phyloP scores from a whole-genome alignment of 2,888 invertebrate genomes.

The Hydropsyche betteni region DNA sequence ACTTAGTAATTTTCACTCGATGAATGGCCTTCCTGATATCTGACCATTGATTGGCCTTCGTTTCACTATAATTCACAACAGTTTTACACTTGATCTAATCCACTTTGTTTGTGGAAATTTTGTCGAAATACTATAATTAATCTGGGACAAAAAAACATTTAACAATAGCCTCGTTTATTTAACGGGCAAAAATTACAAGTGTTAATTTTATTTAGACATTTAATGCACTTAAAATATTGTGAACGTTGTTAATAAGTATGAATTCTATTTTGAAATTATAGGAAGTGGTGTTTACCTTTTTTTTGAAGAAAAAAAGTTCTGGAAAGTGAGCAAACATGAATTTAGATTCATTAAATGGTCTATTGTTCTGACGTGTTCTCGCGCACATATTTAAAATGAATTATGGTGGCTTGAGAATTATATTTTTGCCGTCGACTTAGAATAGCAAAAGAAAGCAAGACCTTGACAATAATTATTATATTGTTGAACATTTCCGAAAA shows the following conservation, averaged over 20 bases:
- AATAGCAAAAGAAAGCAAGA: constrained; percentile 3
- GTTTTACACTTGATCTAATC: constrained; percentile 16
- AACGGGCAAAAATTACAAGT: too few relatives aligned
- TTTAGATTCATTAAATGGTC: neutral
- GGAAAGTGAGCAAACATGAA: too few relatives aligned
- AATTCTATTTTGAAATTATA: too few relatives aligned
- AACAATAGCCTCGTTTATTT: too few relatives aligned
- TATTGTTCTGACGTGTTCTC: constrained; percentile 9
- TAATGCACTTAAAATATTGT: too few relatives aligned
- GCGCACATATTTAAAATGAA: constrained; percentile 6
- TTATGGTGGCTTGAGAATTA: constrained; percentile 1
- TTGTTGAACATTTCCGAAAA: too few relatives aligned
- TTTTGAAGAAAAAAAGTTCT: too few relatives aligned
- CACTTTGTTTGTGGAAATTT: neutral
- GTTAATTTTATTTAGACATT: too few relatives aligned
- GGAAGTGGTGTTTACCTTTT: too few relatives aligned
- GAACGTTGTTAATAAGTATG: too few relatives aligned
- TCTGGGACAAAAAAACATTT: too few relatives aligned
- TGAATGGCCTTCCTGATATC: constrained; percentile 8
- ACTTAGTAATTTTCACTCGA: constrained; percentile 14
- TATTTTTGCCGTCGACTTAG: neutral
- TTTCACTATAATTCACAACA: constrained; percentile 3
- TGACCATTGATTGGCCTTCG: constrained; percentile 7
- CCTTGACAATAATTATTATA: constrained; percentile 17
- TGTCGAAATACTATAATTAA: constrained; percentile 6